Base-by-base conservation (phyloP, 2,797 vertebrate species). In the Ceyx erithaca region DNA sequence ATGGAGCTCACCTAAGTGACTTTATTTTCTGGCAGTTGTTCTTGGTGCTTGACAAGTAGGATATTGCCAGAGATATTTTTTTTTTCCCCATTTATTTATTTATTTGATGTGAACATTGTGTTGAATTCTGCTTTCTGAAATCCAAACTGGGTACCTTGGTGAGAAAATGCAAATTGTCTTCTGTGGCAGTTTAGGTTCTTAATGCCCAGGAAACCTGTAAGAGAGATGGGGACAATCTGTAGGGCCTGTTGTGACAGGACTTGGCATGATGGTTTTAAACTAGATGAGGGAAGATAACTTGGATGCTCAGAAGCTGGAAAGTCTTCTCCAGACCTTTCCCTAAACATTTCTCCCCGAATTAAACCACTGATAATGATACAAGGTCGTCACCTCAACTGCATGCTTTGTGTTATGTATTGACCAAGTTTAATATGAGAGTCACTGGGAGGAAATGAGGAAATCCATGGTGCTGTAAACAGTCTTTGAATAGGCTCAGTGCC, bases 21-120 rank as follows among this genome's bases (percentile, higher is more conserved):
- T 82, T 86, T 64, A 49, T 33, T 80, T 85, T 80, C 58, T 92
- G 64, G 23, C 73, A 67, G 41, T 80, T 1, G 1, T 87, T 91
- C 43, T 58, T 85, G 58, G 45, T 84, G 30, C 72, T 87, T 92
- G 70, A 84, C 63, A 87, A 89, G 37, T 71, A 81, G 55, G 41
- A 66, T 5, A 35, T 76, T 83, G 21, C 45, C 68, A 71, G 61
- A 57, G 64, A 61, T 49, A 14, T 51, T 43, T 5, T 14, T 2
- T 9, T 19, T 51, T 28, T 23, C 33, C 46, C 11, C 8, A 6
- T 69, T 15, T 9, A 40, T 40, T 63, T 30, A 25, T 21, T 83
- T 85, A 2, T 19, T 72, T 12, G 8, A 31, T 59, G 46, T 68
- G 66, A 93, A 46, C 61, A 20, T 73, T 80, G 30, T 90, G 31